Conservation (phyloP, 2,888 invertebrate genomes). For the Xylota sylvarum region DNA sequence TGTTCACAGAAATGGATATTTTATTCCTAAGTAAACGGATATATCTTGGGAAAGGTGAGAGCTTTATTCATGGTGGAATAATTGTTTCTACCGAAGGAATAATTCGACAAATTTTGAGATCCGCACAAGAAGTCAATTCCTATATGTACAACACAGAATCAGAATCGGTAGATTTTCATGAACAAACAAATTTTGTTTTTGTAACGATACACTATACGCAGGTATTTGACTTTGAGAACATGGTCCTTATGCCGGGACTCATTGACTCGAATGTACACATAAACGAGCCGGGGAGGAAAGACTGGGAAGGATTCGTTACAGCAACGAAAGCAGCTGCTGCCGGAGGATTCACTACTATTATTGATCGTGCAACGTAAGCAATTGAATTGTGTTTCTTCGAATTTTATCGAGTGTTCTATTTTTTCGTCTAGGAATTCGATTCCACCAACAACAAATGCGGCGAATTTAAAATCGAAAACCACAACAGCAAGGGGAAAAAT, state of each 20-base stretch:
- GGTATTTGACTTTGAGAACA: slow-evolving; percentile 85
- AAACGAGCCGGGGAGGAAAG: slow-evolving; percentile 90
- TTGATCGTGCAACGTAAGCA: slow-evolving; percentile 89
- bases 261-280: slow-evolving; percentile 91
- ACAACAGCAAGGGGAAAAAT: slow-evolving; percentile 87
- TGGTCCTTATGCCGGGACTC: slow-evolving; percentile 88
- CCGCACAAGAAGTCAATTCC: slow-evolving; percentile 85
- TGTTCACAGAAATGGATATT: slow-evolving; percentile 81
- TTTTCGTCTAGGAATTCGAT: slow-evolving; percentile 87
- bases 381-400: slow-evolving; percentile 4
- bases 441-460: slow-evolving; percentile 89
- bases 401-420: background rate
- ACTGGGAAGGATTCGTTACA: slow-evolving; percentile 90
- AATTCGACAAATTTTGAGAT: slow-evolving; percentile 86
- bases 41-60: slow-evolving; percentile 85
- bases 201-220: slow-evolving; percentile 53
- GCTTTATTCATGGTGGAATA: slow-evolving; percentile 87
- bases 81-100: slow-evolving; percentile 86
- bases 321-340: slow-evolving; percentile 91
- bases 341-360: slow-evolving; percentile 90
- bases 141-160: slow-evolving; percentile 85
- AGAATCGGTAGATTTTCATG: slow-evolving; percentile 85
- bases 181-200: background rate
- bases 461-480: slow-evolving; percentile 87
- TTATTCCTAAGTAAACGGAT: slow-evolving; percentile 85